A percentile compares a stretch with the other conserved stretches of the same genome.
Conservation (phyloP, 2,113 vertebrate genomes). For the Myodes glareolus region DNA sequence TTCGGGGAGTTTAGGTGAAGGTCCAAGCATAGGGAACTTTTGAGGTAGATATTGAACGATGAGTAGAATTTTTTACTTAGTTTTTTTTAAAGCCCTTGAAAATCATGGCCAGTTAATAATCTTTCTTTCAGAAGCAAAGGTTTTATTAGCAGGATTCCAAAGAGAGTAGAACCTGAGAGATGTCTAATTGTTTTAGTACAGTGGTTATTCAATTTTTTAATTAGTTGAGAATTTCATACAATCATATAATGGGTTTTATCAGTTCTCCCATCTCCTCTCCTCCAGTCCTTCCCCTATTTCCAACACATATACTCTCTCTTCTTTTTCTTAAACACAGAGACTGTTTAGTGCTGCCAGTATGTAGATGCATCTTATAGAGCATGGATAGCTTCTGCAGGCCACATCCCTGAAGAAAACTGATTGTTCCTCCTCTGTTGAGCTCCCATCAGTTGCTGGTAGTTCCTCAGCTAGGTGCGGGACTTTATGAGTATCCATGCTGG, state of each 20-base stretch:
- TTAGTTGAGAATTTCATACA: background rate
- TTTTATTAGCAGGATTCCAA: constrained; percentile 36
- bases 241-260: background rate
- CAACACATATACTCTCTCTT: background rate
- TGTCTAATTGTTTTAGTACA: constrained; percentile 32
- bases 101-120: constrained; percentile 11
- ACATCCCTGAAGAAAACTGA: background rate
- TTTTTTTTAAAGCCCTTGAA: constrained; percentile 30
- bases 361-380: background rate
- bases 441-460: background rate
- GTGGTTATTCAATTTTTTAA: constrained; percentile 15
- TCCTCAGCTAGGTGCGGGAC: background rate
- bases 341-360: background rate
- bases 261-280: background rate
- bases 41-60: constrained; percentile 23
- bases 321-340: background rate
- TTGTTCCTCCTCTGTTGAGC: background rate
- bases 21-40: constrained; percentile 9
- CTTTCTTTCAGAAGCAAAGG: constrained; percentile 42
- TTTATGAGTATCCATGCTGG: background rate
- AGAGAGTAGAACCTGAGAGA: background rate
- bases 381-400: background rate
- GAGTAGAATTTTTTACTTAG: background rate
- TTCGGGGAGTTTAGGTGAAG: background rate
- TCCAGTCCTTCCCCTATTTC: background rate